These are phyloP conservation scores for Acipenser oxyrinchus DNA, from an alignment of 2,797 vertebrate species.

Conservation along the genomic window DNA sequence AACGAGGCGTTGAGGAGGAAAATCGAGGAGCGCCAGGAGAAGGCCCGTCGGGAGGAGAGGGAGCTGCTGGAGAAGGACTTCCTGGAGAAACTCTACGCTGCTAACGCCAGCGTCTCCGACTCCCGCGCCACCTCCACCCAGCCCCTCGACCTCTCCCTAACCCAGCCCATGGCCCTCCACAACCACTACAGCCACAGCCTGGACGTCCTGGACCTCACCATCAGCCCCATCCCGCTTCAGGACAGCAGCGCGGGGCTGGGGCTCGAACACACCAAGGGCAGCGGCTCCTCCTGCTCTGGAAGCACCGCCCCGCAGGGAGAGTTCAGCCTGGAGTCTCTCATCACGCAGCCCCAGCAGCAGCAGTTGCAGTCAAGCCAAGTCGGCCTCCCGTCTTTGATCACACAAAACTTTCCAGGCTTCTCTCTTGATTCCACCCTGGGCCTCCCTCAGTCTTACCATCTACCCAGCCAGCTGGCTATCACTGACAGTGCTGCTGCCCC, in stretches of 20 bases:
- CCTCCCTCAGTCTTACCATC: conserved; percentile 46
- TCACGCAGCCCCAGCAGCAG: conserved; percentile 31
- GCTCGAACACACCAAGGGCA: neutral
- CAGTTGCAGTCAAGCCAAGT: neutral
- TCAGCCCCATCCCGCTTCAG: conserved; percentile 58
- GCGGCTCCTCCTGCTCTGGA: conserved; percentile 10
- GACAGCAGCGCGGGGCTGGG: conserved; percentile 38
- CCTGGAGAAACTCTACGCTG: conserved; percentile 37
- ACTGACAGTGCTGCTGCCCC: conserved; percentile 34
- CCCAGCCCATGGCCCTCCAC: conserved; percentile 26
- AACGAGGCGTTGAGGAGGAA: conserved; percentile 77
- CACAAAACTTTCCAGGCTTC: neutral
- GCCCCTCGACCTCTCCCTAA: conserved; percentile 16
- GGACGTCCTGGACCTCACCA: conserved; percentile 76
- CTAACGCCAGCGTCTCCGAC: conserved; percentile 24
- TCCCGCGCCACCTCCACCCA: conserved; percentile 27
- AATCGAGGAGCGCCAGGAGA: conserved; percentile 52
- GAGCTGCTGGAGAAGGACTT: conserved; percentile 17
- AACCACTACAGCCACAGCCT: conserved; percentile 40
- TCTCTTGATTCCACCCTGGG: conserved; percentile 38
- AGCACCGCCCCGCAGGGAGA: conserved; percentile 31
- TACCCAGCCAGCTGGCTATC: conserved; percentile 32
- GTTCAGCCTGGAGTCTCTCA: conserved; percentile 48
- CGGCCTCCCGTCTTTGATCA: neutral
- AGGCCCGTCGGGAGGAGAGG: conserved; percentile 27